A percentile compares a stretch with the other conserved stretches of the same genome.
Conservation (phyloP, 2,797 vertebrate genomes). For the Tachyglossus aculeatus region DNA sequence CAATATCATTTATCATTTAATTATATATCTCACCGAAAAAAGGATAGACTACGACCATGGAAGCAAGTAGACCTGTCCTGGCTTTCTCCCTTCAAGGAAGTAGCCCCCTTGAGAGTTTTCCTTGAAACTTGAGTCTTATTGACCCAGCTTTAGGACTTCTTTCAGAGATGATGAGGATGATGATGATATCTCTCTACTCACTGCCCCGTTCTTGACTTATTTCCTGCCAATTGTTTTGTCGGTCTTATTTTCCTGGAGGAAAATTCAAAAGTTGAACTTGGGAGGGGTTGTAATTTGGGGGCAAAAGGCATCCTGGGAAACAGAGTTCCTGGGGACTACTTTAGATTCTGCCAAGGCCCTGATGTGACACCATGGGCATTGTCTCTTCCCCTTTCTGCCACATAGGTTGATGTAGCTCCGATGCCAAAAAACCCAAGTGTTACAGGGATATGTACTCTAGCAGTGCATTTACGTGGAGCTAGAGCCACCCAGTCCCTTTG, state of each 20-base stretch:
- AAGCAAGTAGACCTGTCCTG: conserved; percentile 21
- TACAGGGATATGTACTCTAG: neutral
- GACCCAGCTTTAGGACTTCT: neutral
- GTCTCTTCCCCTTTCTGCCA: too few relatives aligned
- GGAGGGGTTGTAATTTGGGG: neutral
- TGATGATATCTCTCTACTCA: neutral
- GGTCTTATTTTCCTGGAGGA: neutral
- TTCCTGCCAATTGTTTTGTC: neutral
- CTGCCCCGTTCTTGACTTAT: neutral
- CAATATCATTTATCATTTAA: conserved; percentile 74
- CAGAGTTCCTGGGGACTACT: neutral
- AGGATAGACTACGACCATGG: conserved; percentile 38
- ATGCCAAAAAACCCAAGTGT: neutral
- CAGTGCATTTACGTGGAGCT: neutral
- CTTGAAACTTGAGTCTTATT: neutral
- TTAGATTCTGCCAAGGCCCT: neutral
- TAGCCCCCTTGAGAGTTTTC: neutral
- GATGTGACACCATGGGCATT: too few relatives aligned
- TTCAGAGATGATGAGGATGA: neutral
- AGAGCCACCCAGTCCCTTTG: neutral
- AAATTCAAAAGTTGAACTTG: neutral
- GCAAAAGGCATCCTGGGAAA: neutral
- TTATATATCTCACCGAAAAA: conserved; percentile 67
- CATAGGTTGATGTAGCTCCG: too few relatives aligned
- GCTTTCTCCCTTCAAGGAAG: conserved; percentile 16